Percentiles rank a stretch among this genome's conserved stretches.
Evolutionary conservation across 1,140 invertebrate genomes (phyloP).

Genomic region (Scaptomyza hsui): DNA sequence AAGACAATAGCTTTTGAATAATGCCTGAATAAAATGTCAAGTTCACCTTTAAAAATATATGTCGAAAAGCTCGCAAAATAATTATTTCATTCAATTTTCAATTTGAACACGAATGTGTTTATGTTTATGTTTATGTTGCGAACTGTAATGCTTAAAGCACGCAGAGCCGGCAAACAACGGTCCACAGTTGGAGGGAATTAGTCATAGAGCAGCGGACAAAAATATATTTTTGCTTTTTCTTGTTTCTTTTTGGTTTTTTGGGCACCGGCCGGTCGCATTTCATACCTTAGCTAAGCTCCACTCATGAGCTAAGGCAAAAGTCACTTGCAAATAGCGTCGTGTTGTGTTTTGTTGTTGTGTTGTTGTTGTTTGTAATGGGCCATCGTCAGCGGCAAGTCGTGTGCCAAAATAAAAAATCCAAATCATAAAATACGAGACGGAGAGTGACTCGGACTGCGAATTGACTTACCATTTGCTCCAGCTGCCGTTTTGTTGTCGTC

Average conservation of each 20-base stretch:
- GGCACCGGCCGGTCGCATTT: conserved; percentile 58
- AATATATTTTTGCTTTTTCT: no score
- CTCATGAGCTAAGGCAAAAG: conserved; percentile 33
- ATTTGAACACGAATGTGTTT: conserved; percentile 67
- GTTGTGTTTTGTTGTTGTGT: conserved; percentile 27
- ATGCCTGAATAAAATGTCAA: conserved; percentile 72
- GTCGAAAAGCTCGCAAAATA: conserved; percentile 52
- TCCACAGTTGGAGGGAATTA: conserved; percentile 43
- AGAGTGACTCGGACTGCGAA: conserved; percentile 40
- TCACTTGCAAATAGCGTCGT: conserved; percentile 48
- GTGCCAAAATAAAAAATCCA: conserved; percentile 37
- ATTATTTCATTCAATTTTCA: conserved; percentile 76
- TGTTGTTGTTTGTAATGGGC: conserved; percentile 35
- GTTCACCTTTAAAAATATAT: conserved; percentile 49
- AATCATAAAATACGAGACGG: conserved; percentile 46
- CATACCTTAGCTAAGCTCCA: conserved; percentile 14
- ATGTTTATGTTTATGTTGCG: conserved; percentile 49
- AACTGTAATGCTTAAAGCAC: conserved; percentile 35
- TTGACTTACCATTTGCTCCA: conserved; percentile 41
- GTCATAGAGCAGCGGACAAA: conserved; percentile 59
- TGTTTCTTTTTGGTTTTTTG: no score
- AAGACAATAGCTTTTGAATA: conserved; percentile 35
- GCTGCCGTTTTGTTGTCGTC: conserved; percentile 41
- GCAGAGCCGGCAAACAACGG: conserved; percentile 8
- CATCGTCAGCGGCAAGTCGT: conserved; percentile 52